Percentiles rank a stretch among this genome's conserved stretches.
Conservation (phyloP, 2,888 invertebrate genomes). For the Phasia obesa region DNA sequence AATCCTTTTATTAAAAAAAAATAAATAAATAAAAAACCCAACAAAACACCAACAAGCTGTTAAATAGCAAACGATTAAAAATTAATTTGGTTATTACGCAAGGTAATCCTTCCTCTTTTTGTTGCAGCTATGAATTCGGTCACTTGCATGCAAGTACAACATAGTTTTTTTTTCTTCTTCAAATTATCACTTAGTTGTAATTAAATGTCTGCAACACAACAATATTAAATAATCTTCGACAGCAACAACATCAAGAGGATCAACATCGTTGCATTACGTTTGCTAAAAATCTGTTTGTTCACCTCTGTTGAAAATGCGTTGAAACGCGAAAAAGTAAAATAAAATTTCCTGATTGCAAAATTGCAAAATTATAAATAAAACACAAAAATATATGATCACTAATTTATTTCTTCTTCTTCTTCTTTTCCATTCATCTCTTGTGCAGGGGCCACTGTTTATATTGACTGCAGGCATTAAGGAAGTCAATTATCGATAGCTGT, state of each 20-base stretch:
- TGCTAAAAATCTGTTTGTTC: constrained; percentile 66
- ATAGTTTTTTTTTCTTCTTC: too few species aligned
- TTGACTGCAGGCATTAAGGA: constrained; percentile 66
- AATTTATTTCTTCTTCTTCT: constrained; percentile 56
- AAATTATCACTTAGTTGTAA: too few species aligned
- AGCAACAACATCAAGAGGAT: constrained; percentile 17
- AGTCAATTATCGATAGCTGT: constrained; percentile 67
- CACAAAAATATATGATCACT: constrained; percentile 40
- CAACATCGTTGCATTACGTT: constrained; percentile 29
- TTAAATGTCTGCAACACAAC: too few species aligned
- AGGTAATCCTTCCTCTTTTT: constrained; percentile 31
- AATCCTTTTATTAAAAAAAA: too few species aligned
- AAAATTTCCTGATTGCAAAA: constrained; percentile 65
- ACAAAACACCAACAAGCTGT: too few species aligned
- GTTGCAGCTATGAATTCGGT: constrained; percentile 41
- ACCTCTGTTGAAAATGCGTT: constrained; percentile 47
- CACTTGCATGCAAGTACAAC: too few species aligned
- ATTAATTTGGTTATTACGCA: too few species aligned
- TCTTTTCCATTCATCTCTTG: constrained; percentile 28
- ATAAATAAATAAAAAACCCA: too few species aligned
- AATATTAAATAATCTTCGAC: not conserved
- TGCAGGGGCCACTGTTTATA: constrained; percentile 50
- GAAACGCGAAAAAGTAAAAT: constrained; percentile 6
- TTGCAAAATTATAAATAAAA: constrained; percentile 13
- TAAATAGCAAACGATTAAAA: too few species aligned